Conservation (phyloP, 1,140 invertebrate genomes). For the Cydia strobilella region DNA sequence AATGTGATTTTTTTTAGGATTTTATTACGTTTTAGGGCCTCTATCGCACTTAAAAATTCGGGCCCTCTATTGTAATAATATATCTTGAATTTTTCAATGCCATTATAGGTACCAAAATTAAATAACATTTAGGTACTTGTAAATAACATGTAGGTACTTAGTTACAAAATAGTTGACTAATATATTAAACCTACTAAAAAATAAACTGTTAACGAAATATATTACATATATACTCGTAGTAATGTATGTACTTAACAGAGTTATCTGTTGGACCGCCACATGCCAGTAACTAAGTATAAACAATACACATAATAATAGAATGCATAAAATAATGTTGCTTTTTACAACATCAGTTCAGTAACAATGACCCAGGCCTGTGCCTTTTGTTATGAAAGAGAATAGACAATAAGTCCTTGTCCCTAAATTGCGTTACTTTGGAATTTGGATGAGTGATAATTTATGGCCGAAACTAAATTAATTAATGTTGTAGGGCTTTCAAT, state of each 20-base stretch:
- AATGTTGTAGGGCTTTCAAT: background rate
- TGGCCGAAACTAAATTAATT: constrained; percentile 19
- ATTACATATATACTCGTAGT: no score
- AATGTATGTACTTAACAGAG: background rate
- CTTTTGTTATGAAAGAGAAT: constrained; percentile 10
- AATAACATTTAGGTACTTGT: no score
- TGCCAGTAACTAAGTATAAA: background rate
- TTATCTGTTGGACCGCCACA: background rate
- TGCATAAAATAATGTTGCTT: background rate
- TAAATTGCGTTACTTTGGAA: constrained; percentile 11
- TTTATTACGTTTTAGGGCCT: no score
- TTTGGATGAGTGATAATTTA: constrained; percentile 22
- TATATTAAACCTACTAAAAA: no score
- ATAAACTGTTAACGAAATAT: no score
- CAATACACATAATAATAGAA: background rate
- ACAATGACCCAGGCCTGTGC: background rate
- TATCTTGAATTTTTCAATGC: no score
- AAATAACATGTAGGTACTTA: no score
- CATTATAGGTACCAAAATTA: no score
- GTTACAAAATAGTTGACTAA: no score
- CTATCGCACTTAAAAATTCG: no score
- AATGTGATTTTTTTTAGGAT: no score
- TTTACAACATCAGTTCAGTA: background rate
- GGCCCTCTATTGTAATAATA: no score
- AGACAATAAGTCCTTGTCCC: constrained; percentile 24